Evolutionary conservation across 2,113 vertebrate genomes (phyloP), one percentile per base, ranked within the genome.

Genomic region (Plotosus lineatus): DNA sequence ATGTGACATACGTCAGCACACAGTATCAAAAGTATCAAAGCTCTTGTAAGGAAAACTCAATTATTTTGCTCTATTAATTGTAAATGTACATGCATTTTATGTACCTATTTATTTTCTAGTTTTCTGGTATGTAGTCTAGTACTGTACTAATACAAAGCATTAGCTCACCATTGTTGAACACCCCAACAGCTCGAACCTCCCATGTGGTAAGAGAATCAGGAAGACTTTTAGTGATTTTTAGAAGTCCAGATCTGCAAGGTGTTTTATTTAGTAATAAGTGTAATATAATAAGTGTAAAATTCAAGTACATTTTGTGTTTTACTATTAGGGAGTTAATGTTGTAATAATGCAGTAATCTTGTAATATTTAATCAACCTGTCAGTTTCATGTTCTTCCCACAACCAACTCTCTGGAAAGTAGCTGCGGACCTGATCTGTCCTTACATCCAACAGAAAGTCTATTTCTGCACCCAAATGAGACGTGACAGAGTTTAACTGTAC

Each of bases 401-500:
- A 82, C 97, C 97, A 99, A 79, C 96, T 98, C 86, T 99, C 97
- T 36, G 97, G 97, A 81, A 99, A 99, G 88, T 92, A 96, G 87
- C 95, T 98, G 28, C 97, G 93, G 77, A 98, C 90, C 81, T 93
- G 87, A 58, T 92, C 86, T 0, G 92, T 89, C 10, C 78, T 88
- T 50, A 87, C 23, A 40, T 94, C 91, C 68, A 94, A 87, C 26
- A 93, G 0, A 4, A 86, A 56, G 1, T 92, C 92, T 65, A 92
- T 42, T 21, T 89, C 97, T 98, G 84, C 6, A 77, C 60, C 69
- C 51, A 78, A 50, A 38, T 56, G 31, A 79, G 6, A 60, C 55
- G 56, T 56, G 53, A n/a, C 3, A 58, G 0, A 46, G 3, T 23
- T 78, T 72, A 63, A 6, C 23, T 23, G 28, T 21, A 31, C 6